Conservation (phyloP, 2,888 invertebrate genomes). For the Beris chalybata region DNA sequence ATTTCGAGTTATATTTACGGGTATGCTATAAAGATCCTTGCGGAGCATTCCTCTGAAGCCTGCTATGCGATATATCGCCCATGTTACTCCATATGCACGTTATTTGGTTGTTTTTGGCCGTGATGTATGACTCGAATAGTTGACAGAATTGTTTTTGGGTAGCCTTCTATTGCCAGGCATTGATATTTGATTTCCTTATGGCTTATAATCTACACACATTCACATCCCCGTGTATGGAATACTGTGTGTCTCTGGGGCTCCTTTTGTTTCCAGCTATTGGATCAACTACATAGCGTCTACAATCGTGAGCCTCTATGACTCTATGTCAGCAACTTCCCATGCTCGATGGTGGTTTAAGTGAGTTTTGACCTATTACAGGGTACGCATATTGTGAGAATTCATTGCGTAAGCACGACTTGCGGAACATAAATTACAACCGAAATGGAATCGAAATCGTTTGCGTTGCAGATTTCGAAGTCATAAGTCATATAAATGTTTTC, state of each 20-base stretch:
- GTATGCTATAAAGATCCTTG: conserved; percentile 26
- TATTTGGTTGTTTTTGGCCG: conserved; percentile 24
- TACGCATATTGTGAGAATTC: conserved; percentile 34
- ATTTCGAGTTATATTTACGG: conserved; percentile 35
- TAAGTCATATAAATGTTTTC: conserved; percentile 34
- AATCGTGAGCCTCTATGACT: no score
- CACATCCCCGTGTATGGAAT: conserved; percentile 14
- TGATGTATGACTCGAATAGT: conserved; percentile 36
- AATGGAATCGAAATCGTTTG: conserved; percentile 37
- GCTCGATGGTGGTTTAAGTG: conserved; percentile 10
- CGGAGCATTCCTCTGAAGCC: conserved; percentile 2
- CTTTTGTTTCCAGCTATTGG: no score
- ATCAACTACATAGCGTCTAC: no score
- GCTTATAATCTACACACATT: background rate
- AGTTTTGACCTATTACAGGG: conserved; percentile 31
- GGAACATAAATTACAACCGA: conserved; percentile 36
- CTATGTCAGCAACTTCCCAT: conserved; percentile 23
- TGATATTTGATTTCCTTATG: conserved; percentile 34
- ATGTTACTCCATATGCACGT: conserved; percentile 24
- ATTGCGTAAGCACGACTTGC: conserved; percentile 39
- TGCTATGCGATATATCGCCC: background rate
- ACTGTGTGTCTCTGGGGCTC: background rate
- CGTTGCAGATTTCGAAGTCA: conserved; percentile 36
- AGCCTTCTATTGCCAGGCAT: background rate
- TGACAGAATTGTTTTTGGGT: conserved; percentile 29